phyloP scores from a whole-genome alignment of 2,797 vertebrate genomes.

The Enteromius anoplus region DNA sequence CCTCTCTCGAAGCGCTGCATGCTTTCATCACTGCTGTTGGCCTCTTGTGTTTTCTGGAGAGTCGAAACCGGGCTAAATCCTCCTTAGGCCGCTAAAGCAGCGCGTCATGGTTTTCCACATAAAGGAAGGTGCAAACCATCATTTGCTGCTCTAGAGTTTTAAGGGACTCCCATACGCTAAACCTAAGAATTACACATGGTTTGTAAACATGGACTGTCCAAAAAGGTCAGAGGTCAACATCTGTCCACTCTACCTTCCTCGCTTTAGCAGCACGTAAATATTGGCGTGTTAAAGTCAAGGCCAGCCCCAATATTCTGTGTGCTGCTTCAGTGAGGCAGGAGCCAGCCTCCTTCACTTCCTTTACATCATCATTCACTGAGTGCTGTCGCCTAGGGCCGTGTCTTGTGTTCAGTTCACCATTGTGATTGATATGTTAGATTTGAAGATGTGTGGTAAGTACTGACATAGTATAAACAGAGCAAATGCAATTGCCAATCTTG shows the following conservation, averaged over 20 bases:
- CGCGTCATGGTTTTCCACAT: slow-evolving; percentile 99
- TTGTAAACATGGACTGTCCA: not conserved
- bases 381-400: not conserved
- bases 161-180: slow-evolving; percentile 75
- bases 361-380: not conserved
- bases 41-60: slow-evolving; percentile 29
- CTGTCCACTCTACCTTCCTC: slow-evolving; percentile 81
- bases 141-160: slow-evolving; percentile 98
- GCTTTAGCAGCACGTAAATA: slow-evolving; percentile 99
- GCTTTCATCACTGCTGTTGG: slow-evolving; percentile 22
- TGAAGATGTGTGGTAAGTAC: no score
- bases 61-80: not conserved
- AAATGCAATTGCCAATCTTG: no score
- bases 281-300: slow-evolving; percentile 89
- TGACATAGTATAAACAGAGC: no score
- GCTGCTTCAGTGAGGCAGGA: slow-evolving; percentile 96
- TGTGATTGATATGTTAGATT: not conserved
- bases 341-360: slow-evolving; percentile 59
- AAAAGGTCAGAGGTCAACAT: slow-evolving; percentile 45
- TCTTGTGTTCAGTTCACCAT: not conserved
- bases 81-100: slow-evolving; percentile 97
- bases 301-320: slow-evolving; percentile 98
- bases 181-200: slow-evolving; percentile 8
- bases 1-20: not conserved
- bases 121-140: slow-evolving; percentile 91